phyloP scores from a whole-genome alignment of 1,140 invertebrate species.

The Drosophila virilis region DNA sequence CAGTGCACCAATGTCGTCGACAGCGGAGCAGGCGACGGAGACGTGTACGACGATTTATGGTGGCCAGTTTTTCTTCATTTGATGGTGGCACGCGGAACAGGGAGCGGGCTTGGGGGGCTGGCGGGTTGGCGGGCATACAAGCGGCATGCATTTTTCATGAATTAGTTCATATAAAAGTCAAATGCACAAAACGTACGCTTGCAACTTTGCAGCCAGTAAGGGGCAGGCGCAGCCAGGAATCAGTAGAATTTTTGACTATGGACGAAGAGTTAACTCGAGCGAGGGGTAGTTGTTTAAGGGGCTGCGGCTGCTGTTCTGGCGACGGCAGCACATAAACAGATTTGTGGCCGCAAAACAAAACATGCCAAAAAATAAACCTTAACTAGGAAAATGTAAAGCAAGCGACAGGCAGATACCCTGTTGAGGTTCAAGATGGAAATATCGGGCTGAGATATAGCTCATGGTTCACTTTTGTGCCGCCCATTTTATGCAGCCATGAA shows the following conservation, averaged over 20 bases:
- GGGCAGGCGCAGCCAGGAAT: neutral
- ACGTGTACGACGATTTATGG: constrained; percentile 71
- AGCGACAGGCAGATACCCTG: neutral
- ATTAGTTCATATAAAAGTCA: constrained; percentile 83
- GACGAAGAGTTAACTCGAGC: constrained; percentile 28
- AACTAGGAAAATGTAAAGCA: neutral
- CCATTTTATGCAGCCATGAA: too few relatives aligned
- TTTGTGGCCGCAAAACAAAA: constrained; percentile 65
- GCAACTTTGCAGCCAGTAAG: constrained; percentile 38
- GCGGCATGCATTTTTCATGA: constrained; percentile 76
- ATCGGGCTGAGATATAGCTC: too few relatives aligned
- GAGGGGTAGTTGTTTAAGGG: neutral
- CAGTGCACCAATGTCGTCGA: constrained; percentile 25
- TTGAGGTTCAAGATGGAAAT: too few relatives aligned
- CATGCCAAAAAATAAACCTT: constrained; percentile 25
- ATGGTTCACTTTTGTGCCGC: too few relatives aligned
- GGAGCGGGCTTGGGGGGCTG: constrained; percentile 29
- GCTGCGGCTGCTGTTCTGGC: constrained; percentile 13
- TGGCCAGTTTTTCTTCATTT: constrained; percentile 78
- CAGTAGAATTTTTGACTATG: too few relatives aligned
- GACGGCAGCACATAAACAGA: constrained; percentile 65
- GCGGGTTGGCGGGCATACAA: neutral
- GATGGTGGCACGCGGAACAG: constrained; percentile 26
- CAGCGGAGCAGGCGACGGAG: constrained; percentile 35
- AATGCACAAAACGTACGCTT: constrained; percentile 60